Base-by-base conservation (phyloP, 2,113 vertebrate genomes). In the Hassar affinis region DNA sequence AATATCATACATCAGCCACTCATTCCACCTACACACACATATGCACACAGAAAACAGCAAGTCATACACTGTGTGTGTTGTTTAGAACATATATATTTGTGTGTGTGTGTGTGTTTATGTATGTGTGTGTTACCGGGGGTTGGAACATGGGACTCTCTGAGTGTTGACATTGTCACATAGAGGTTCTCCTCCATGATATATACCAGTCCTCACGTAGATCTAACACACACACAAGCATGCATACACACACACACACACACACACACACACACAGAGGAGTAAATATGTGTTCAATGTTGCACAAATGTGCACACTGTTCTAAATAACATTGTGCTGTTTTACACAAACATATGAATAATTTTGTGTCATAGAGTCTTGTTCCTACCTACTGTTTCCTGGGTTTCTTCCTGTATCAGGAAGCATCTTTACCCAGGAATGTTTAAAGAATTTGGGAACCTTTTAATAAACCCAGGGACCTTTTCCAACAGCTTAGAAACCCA, bases 91-190 rank as follows among this genome's bases (percentile, higher is more conserved):
- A 61, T 72, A 35, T 61, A 66, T 42, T 35, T 33, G 38, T 45
- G 42, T 78, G 79, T 79, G 47, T 76, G 47, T 79, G 57, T 47
- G 33, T n/a, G n/a, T n/a, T n/a, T n/a, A n/a, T 82, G 38, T 68
- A 54, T 72, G 27, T 30, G 22, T 81, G n/a, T 61, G 68, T 69
- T 86, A 93, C 92, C 91, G 89, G 42, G 92, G 92, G 84, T 93
- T 93, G 42, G 92, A 93, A 85, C 92, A 93, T 4, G 92, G 92
- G 1, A 93, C 91, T 38, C 92, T 91, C 85, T 92, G 92, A 15
- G 92, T 93, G 87, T 93, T 92, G 64, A 93, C 92, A 4, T 92
- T 93, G 59, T 93, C 92, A 75, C 92, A 93, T 45, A 93, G 84
- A 1, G 92, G 92, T 72, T 93, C 92, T 42, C 92, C 92, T 75